Percentiles rank a stretch among this genome's conserved stretches.
Conservation (phyloP, 1,140 invertebrate genomes). For the Prorops nasuta region DNA sequence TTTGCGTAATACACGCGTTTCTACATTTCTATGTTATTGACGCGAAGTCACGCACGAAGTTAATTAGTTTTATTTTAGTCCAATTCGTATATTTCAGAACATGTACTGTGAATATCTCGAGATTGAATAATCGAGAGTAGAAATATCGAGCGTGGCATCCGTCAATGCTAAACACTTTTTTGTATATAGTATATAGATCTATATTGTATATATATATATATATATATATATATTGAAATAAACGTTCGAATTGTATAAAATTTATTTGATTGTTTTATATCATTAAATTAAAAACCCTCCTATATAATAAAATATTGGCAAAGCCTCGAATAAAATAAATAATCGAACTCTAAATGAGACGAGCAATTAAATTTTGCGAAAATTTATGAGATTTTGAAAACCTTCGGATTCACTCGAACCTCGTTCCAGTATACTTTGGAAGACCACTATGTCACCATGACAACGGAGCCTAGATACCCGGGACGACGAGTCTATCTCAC, state of each 20-base stretch:
- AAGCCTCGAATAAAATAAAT: neutral
- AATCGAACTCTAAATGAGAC: neutral
- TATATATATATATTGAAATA: slow-evolving; percentile 32
- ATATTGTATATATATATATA: neutral
- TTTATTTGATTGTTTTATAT: neutral
- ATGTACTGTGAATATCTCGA: no score
- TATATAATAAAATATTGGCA: neutral
- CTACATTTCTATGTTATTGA: no score
- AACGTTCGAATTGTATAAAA: slow-evolving; percentile 36
- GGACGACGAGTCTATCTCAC: no score
- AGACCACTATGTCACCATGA: slow-evolving; percentile 33
- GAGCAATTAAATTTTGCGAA: neutral
- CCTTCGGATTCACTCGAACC: neutral
- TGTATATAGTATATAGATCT: slow-evolving; percentile 36
- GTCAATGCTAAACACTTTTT: slow-evolving; percentile 38
- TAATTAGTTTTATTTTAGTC: no score
- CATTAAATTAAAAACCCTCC: neutral
- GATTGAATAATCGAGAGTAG: no score
- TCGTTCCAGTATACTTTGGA: neutral
- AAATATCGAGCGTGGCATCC: no score
- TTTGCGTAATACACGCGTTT: slow-evolving; percentile 40
- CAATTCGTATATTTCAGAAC: no score
- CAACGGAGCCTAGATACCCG: slow-evolving; percentile 38
- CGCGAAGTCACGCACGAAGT: no score
- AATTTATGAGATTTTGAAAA: neutral